Conservation (phyloP, 2,797 vertebrate species). For the Taeniopygia guttata region DNA sequence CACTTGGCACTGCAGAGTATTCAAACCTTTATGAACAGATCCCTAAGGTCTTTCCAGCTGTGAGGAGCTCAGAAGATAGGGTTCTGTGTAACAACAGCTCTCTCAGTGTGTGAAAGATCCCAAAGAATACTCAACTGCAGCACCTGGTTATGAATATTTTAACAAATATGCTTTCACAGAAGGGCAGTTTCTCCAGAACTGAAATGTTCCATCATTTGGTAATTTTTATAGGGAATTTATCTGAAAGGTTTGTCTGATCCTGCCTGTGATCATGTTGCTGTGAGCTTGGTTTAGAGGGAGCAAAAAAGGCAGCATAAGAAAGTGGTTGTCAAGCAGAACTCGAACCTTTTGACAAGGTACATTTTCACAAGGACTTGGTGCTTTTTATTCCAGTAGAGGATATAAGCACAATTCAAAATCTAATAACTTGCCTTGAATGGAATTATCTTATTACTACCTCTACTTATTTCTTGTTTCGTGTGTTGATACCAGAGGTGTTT, state of each 20-base stretch:
- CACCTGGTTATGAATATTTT: not conserved
- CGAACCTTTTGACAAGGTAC: not conserved
- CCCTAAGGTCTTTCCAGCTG: not conserved
- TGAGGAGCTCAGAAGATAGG: not conserved
- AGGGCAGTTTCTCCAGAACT: not conserved
- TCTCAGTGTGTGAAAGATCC: not conserved
- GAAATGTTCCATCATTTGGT: not conserved
- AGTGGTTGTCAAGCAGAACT: not conserved
- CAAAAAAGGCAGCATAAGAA: not conserved
- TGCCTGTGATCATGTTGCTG: not conserved
- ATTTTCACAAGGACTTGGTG: not conserved
- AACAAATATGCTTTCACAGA: not conserved
- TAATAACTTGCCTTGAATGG: not conserved
- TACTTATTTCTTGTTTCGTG: not conserved
- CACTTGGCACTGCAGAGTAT: not conserved
- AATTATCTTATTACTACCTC: not conserved
- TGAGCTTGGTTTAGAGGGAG: not conserved
- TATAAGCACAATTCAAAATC: not conserved
- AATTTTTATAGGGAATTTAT: not conserved
- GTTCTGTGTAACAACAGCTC: not conserved
- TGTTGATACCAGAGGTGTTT: not conserved
- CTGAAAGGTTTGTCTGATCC: not conserved
- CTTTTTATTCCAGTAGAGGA: not conserved
- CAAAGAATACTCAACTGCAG: not conserved
- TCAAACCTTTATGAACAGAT: not conserved